phyloP scores from a whole-genome alignment of 2,888 invertebrate genomes.

The Clivina fossor region DNA sequence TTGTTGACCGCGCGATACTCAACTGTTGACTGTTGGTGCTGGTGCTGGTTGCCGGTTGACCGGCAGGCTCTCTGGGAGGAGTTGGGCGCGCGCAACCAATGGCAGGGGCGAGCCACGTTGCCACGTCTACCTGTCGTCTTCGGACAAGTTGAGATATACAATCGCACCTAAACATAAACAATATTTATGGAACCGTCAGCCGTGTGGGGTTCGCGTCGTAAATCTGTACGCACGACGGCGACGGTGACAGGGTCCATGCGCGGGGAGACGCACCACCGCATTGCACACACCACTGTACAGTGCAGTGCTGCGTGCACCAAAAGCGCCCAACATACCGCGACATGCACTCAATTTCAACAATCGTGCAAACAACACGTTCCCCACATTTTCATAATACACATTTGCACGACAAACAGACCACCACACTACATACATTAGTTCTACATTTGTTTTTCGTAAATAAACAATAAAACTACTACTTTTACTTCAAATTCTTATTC shows the following conservation, averaged over 20 bases:
- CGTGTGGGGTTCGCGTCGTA: slow-evolving; percentile 53
- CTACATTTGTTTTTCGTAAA: too few relatives aligned
- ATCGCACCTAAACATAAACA: slow-evolving; percentile 52
- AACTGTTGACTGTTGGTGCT: slow-evolving; percentile 46
- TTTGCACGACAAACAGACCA: too few relatives aligned
- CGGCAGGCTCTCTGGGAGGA: slow-evolving; percentile 47
- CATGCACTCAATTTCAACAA: too few relatives aligned
- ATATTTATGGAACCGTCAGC: slow-evolving; percentile 55
- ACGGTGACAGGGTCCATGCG: neutral
- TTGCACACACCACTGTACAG: too few relatives aligned
- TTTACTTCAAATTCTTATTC: too few relatives aligned
- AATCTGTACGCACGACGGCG: slow-evolving; percentile 49
- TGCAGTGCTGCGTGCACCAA: too few relatives aligned
- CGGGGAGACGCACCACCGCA: neutral
- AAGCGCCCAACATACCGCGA: too few relatives aligned
- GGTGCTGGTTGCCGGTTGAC: slow-evolving; percentile 39
- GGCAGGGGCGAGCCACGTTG: slow-evolving; percentile 50
- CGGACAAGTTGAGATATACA: slow-evolving; percentile 43
- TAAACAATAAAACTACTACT: too few relatives aligned
- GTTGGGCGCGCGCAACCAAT: slow-evolving; percentile 47
- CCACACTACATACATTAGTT: too few relatives aligned
- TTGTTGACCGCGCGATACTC: slow-evolving; percentile 48
- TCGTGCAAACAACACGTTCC: too few relatives aligned
- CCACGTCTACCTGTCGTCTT: slow-evolving; percentile 49
- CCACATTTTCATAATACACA: too few relatives aligned